Conservation (phyloP, 2,797 vertebrate genomes). For the Synaphobranchus kaupii region DNA sequence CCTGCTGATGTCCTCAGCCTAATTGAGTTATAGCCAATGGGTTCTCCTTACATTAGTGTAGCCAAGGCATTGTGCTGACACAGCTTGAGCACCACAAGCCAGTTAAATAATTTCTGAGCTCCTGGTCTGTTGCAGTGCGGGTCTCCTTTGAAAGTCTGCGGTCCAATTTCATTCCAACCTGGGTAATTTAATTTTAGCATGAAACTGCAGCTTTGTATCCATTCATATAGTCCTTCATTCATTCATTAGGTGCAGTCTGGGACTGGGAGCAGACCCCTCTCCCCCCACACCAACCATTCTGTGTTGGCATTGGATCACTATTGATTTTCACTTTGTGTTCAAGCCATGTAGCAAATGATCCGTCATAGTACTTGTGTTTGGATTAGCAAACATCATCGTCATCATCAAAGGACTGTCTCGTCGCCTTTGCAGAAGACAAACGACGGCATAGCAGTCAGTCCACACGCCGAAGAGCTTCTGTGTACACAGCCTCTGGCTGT, state of each 20-base stretch:
- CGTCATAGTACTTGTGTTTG: slow-evolving; percentile 25
- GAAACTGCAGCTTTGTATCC: neutral
- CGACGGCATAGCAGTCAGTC: neutral
- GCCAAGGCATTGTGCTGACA: neutral
- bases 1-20: neutral
- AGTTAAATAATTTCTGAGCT: neutral
- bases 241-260: neutral
- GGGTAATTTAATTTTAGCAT: neutral
- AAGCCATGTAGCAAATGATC: neutral
- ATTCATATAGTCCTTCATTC: neutral
- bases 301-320: slow-evolving; percentile 9
- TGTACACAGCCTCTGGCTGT: neutral
- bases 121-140: neutral
- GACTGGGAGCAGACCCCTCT: neutral
- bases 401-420: slow-evolving; percentile 18
- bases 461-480: neutral
- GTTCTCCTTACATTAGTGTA: neutral
- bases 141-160: neutral
- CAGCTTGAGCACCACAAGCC: neutral
- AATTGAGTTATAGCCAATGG: neutral
- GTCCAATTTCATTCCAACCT: neutral
- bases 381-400: slow-evolving; percentile 21
- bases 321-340: slow-evolving; percentile 19
- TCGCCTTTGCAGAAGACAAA: slow-evolving; percentile 20
- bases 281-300: neutral